A percentile compares a stretch with the other conserved stretches of the same genome.
Evolutionary conservation across 2,797 vertebrate genomes (phyloP).

Genomic region (Columba guinea): DNA sequence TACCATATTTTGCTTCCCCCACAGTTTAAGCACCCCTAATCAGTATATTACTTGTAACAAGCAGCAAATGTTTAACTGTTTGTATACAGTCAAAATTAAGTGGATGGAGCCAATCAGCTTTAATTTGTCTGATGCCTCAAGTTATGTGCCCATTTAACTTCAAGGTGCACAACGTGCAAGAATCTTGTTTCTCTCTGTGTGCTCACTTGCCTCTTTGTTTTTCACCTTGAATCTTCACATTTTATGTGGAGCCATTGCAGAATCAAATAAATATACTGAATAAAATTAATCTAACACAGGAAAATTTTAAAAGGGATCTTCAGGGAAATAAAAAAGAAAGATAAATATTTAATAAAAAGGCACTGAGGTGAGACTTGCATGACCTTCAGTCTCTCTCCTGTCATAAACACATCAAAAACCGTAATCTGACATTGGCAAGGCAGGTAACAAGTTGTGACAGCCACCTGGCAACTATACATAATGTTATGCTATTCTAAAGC

Average conservation of each 20-base stretch:
- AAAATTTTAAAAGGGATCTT: neutral
- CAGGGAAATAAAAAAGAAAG: neutral
- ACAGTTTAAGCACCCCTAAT: neutral
- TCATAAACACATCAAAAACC: neutral
- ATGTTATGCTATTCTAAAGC: neutral
- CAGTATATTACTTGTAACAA: neutral
- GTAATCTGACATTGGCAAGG: neutral
- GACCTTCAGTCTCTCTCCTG: neutral
- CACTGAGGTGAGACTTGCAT: neutral
- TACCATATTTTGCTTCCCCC: neutral
- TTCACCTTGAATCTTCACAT: neutral
- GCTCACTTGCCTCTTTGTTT: neutral
- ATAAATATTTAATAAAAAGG: neutral
- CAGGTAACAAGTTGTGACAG: neutral
- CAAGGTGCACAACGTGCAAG: neutral
- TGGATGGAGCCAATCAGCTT: neutral
- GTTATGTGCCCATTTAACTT: neutral
- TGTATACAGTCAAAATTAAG: neutral
- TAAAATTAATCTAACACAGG: neutral
- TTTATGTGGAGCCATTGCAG: neutral
- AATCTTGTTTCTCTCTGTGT: neutral
- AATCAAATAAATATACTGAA: neutral
- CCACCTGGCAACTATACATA: neutral
- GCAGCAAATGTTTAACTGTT: neutral
- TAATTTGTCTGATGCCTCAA: neutral